These are phyloP conservation scores for Amblyopsis rosae DNA, from an alignment of 2,113 vertebrate species.

Conservation along the genomic window DNA sequence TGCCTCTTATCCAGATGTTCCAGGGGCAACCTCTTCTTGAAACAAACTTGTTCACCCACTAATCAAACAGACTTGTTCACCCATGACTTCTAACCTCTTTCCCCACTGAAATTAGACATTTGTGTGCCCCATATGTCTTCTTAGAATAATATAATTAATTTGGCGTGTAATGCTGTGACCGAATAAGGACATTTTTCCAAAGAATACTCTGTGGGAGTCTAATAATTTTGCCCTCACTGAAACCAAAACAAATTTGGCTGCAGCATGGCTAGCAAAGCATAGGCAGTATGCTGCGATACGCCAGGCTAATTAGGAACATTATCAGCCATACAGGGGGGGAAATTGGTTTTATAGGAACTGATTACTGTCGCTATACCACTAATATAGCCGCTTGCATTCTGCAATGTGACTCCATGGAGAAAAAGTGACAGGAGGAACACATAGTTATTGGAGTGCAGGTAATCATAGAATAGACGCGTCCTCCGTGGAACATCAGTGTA, in stretches of 20 bases:
- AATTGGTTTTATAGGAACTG: constrained; percentile 44
- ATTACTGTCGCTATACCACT: constrained; percentile 37
- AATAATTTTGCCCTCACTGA: constrained; percentile 54
- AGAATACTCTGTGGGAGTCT: constrained; percentile 53
- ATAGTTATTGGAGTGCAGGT: constrained; percentile 41
- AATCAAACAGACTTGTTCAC: too few relatives aligned
- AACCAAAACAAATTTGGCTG: constrained; percentile 34
- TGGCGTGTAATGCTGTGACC: too few relatives aligned
- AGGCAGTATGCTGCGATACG: constrained; percentile 46
- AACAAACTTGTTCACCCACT: too few relatives aligned
- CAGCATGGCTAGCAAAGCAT: constrained; percentile 15
- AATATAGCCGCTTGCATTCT: constrained; percentile 50
- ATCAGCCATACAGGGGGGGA: constrained; percentile 43
- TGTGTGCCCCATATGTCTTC: too few relatives aligned
- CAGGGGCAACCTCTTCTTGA: too few relatives aligned
- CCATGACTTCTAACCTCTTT: too few relatives aligned
- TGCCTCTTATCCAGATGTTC: too few relatives aligned
- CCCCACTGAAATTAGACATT: too few relatives aligned
- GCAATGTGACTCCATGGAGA: constrained; percentile 31
- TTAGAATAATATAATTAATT: too few relatives aligned
- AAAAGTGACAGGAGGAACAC: constrained; percentile 37
- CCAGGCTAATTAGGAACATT: constrained; percentile 74
- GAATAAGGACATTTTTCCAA: neutral
- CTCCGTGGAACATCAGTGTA: neutral
- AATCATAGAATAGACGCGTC: constrained; percentile 43